These are phyloP conservation scores for Actias luna DNA, from an alignment of 2,888 invertebrate genomes.

Conservation along the genomic window DNA sequence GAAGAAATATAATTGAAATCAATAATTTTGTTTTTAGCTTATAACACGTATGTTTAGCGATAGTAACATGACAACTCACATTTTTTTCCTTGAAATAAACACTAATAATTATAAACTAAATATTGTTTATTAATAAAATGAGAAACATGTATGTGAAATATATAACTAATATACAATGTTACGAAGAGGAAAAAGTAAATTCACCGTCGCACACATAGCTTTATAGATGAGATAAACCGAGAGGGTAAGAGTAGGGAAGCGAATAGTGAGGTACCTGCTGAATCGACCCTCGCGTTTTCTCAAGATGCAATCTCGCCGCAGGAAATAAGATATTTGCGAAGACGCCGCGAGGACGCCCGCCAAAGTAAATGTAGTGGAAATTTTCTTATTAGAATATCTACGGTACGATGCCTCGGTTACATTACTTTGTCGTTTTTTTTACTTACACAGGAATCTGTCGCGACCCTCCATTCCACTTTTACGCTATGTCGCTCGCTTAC, in stretches of 20 bases:
- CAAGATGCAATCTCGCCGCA: constrained; percentile 82
- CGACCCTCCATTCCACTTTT: constrained; percentile 55
- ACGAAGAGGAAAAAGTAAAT: constrained; percentile 26
- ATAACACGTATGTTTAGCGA: too few relatives aligned
- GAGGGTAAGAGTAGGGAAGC: constrained; percentile 58
- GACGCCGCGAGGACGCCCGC: constrained; percentile 80
- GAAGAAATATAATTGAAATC: too few relatives aligned
- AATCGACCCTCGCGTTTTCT: constrained; percentile 80
- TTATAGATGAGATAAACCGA: constrained; percentile 23
- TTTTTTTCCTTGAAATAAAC: too few relatives aligned
- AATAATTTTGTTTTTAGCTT: too few relatives aligned
- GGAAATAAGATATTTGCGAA: constrained; percentile 83
- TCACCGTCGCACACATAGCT: constrained; percentile 31
- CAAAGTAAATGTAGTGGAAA: constrained; percentile 83
- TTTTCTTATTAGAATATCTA: constrained; percentile 82
- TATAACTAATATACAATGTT: constrained; percentile 25
- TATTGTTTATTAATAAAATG: too few relatives aligned
- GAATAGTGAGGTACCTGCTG: constrained; percentile 66
- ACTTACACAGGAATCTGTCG: constrained; percentile 70
- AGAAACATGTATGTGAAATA: too few relatives aligned
- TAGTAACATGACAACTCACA: too few relatives aligned
- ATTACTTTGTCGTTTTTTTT: constrained; percentile 72
- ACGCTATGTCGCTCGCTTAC: constrained; percentile 55
- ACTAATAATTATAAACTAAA: too few relatives aligned
- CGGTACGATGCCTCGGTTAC: constrained; percentile 76